Conservation (phyloP, 1,140 invertebrate species). For the Micrasema longulum region DNA sequence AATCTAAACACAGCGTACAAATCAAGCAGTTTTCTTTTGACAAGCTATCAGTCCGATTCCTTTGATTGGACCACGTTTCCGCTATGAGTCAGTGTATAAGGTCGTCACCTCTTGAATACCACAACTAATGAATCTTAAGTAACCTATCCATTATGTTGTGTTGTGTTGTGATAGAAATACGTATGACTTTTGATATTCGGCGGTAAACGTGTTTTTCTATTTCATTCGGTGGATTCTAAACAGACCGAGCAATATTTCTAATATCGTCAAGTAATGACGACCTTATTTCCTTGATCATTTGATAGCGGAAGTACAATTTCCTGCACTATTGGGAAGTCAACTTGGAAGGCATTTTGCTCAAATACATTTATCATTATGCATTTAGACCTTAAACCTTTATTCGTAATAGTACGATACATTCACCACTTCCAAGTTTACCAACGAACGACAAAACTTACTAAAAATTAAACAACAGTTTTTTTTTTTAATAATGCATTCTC, state of each 20-base stretch:
- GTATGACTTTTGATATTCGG: too few relatives aligned
- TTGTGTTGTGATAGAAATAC: neutral
- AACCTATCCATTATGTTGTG: neutral
- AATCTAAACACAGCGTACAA: neutral
- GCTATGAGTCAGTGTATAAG: constrained; percentile 1
- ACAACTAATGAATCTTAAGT: constrained; percentile 23
- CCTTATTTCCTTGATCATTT: neutral
- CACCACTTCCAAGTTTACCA: too few relatives aligned
- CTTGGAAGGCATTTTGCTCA: too few relatives aligned
- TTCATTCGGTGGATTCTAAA: neutral
- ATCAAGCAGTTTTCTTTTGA: constrained; percentile 16
- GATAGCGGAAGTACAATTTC: too few relatives aligned
- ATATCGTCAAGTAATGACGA: neutral
- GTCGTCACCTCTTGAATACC: constrained; percentile 30
- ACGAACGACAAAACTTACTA: too few relatives aligned
- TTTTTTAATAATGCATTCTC: too few relatives aligned
- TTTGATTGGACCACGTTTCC: constrained; percentile 22
- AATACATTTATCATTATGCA: too few relatives aligned
- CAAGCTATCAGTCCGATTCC: constrained; percentile 16
- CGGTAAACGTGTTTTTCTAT: too few relatives aligned
- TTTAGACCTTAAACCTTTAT: too few relatives aligned
- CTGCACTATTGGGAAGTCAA: too few relatives aligned
- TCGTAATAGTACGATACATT: too few relatives aligned
- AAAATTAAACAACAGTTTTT: too few relatives aligned
- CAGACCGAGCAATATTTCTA: neutral